Evolutionary conservation across 2,888 invertebrate genomes (phyloP).

Genomic region (Phragmatobia fuliginosa): DNA sequence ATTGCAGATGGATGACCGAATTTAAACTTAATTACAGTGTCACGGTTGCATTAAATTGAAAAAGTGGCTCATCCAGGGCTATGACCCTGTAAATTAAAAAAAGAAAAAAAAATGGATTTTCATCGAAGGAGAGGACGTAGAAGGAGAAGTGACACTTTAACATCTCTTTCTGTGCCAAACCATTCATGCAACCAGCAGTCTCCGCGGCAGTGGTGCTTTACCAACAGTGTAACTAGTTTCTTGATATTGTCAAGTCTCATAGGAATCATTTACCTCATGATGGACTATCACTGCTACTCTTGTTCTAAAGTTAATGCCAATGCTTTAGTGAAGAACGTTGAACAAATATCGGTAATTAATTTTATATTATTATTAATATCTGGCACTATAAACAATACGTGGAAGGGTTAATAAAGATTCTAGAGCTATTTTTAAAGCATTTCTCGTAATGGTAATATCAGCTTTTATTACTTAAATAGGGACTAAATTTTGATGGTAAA

Average conservation of each 20-base stretch:
- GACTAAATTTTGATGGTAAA: neutral
- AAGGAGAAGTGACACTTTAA: conserved; percentile 53
- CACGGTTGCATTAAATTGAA: neutral
- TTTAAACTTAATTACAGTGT: neutral
- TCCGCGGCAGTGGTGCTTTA: conserved; percentile 51
- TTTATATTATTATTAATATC: neutral
- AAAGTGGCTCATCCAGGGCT: neutral
- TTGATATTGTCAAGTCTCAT: conserved; percentile 65
- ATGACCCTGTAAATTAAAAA: conserved; percentile 1
- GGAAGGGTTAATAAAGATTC: neutral
- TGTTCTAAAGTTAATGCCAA: conserved; percentile 64
- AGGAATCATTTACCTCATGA: conserved; percentile 66
- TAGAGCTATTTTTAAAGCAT: neutral
- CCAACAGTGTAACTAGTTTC: conserved; percentile 59
- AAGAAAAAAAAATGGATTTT: conserved; percentile 61
- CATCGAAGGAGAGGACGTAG: conserved; percentile 62
- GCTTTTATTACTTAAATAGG: no score
- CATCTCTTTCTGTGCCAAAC: conserved; percentile 19
- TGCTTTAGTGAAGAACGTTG: conserved; percentile 64
- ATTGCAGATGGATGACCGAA: conserved; percentile 13
- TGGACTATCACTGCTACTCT: conserved; percentile 68
- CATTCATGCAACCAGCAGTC: conserved; percentile 25
- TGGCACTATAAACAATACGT: neutral
- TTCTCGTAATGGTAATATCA: neutral
- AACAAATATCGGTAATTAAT: conserved; percentile 67